Conservation (phyloP, 1,140 invertebrate species). For the Telenomus remus region DNA sequence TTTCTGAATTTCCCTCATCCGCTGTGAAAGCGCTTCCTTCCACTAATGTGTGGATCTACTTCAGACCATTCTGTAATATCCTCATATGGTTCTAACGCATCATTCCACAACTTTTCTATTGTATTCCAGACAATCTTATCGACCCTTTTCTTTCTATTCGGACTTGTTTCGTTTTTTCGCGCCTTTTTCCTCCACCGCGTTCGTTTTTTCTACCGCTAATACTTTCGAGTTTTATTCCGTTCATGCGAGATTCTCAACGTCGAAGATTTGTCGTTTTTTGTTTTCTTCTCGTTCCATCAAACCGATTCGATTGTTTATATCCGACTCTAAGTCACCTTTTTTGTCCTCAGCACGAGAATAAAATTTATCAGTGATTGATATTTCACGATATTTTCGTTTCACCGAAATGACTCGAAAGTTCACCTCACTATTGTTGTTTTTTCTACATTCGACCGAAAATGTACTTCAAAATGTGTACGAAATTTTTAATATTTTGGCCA, state of each 20-base stretch:
- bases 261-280: constrained; percentile 22
- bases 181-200: constrained; percentile 35
- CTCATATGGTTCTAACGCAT: constrained; percentile 61
- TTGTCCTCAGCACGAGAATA: not conserved
- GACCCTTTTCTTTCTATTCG: constrained; percentile 45
- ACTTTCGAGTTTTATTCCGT: constrained; percentile 28
- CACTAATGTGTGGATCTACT: constrained; percentile 58
- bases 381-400: no score
- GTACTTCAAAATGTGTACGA: constrained; percentile 30
- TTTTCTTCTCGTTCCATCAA: not conserved
- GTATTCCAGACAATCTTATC: constrained; percentile 61
- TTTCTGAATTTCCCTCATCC: constrained; percentile 54
- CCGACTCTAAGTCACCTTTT: constrained; percentile 1
- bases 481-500: constrained; percentile 54
- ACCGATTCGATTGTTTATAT: constrained; percentile 16
- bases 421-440: not conserved
- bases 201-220: constrained; percentile 40
- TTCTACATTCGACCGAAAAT: no score
- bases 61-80: constrained; percentile 53
- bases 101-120: constrained; percentile 58
- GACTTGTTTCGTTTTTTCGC: constrained; percentile 42
- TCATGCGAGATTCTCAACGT: constrained; percentile 33
- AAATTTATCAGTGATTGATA: not conserved
- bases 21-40: constrained; percentile 53
- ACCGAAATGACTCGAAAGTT: not conserved